phyloP scores from a whole-genome alignment of 2,113 vertebrate genomes.

The Xenus cinereus region DNA sequence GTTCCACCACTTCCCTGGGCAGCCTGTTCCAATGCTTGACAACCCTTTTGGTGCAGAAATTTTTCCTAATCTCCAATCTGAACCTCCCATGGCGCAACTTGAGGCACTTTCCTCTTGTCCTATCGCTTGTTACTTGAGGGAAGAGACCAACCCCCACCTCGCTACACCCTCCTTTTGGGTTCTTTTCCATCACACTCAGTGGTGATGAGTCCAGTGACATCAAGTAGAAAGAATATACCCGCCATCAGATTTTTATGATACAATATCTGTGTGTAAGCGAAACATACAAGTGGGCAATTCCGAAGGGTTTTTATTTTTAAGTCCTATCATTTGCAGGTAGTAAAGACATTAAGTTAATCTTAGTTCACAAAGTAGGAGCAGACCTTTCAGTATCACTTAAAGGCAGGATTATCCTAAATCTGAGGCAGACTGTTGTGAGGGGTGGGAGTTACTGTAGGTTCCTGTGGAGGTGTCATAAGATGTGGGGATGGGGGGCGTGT shows the following conservation, averaged over 20 bases:
- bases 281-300: neutral
- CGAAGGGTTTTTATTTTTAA: neutral
- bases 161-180: neutral
- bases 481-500: too few relatives aligned
- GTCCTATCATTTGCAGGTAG: neutral
- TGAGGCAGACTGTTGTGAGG: neutral
- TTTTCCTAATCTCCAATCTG: neutral
- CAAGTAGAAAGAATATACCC: neutral
- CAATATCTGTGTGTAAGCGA: rapidly evolving
- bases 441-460: neutral
- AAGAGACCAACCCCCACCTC: neutral
- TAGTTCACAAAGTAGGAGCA: neutral
- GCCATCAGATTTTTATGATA: rapidly evolving
- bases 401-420: neutral
- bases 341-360: neutral
- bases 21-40: neutral
- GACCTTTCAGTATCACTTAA: neutral
- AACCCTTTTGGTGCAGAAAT: neutral
- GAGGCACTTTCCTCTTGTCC: neutral
- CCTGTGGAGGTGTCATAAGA: neutral
- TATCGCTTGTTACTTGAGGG: neutral
- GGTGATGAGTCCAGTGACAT: neutral
- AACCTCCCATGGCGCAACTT: neutral
- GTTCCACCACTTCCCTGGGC: neutral
- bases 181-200: rapidly evolving